Base-by-base conservation (phyloP, 2,797 vertebrate genomes). In the Otus scops region DNA sequence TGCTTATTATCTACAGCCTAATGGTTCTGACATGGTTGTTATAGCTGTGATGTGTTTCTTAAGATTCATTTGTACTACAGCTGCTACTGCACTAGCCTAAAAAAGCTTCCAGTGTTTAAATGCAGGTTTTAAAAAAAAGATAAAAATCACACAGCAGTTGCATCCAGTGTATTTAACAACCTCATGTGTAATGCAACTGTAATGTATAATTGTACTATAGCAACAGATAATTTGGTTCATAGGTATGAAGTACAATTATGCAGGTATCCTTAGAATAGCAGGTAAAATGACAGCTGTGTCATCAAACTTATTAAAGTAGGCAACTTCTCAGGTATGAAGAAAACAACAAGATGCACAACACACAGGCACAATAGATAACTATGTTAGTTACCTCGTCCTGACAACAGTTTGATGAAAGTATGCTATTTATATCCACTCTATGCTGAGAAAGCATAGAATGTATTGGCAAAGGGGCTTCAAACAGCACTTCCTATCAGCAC, bases 91-190 rank as follows among this genome's bases (percentile, higher is more conserved):
- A 89, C 11, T 17, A 82, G 9, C 19, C 57, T 60, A 48, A 48
- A 87, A 74, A 65, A 38, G 8, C 39, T 69, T 56, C 48, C 48
- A 67, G 32, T 84, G 27, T 53, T 95, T 63, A 86, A 95, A 79
- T 1, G 13, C 7, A 64, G 0, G 2, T 38, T 38, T 75, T 79
- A 30, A 53, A 80, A 85, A 71, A 51, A 48, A 48, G 1, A 15
- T 6, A 15, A 63, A 74, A 81, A 28, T 41, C 27, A 85, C 32
- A 43, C 0, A 73, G 24, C 23, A 73, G 36, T 13, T 73, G 28
- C 36, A 82, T 12, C 32, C 47, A 84, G 4, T 7, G 5, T 43
- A 64, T 50, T 86, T 60, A 84, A 80, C 28, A 90, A 82, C 26
- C 9, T 81, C 51, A 61, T 1, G 4, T 36, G 69, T 38, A 90